Evolutionary conservation across 2,888 invertebrate species (phyloP), one percentile per base, ranked within the genome.

Genomic region (Liopterus haemorrhoidalis): DNA sequence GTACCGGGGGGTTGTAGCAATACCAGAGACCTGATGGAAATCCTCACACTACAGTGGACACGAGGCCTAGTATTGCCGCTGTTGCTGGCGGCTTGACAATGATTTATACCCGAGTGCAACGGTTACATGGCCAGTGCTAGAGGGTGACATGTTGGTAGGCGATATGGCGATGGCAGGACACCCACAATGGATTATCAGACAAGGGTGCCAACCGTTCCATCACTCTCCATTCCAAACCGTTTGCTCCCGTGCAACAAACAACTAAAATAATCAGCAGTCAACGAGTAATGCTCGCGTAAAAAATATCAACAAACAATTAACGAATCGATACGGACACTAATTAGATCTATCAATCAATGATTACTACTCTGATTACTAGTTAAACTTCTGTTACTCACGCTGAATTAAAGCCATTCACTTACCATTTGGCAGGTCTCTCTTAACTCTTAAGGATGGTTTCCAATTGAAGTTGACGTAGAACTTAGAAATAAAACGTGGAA

Each of bases 171-270:
- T 44, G 43, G 37, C 43, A 44, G 37, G 45, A 39, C 45, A 45
- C 39, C 45, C 45, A 39, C 45, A 45, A 45, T 45, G 45, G 45
- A 45, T 45, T 45, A 45, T 45, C 45, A 39, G 45, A 45, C 45
- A 45, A 39, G 45, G 45, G 45, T 45, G 45, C 39, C 39, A 45
- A 45, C 39, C 45, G 39, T 39, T 44, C 43, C 43, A 44, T 44
- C 43, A 44, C 43, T 44, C 33, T 33, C 41, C 8, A 32, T 25
- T 25, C 33, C 28, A 41, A 41, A 41, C 33, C 33, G 41, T 32
- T 41, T 33, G 33, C 33, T 22, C 33, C 32, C 41, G 33, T 41
- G 41, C 41, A 33, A 41, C 12, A 9, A 8, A n/a, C n/a, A n/a
- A n/a, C n/a, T n/a, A n/a, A n/a, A n/a, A n/a, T n/a, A n/a, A n/a